phyloP scores from a whole-genome alignment of 1,140 invertebrate species.

The Bradysia coprophila region DNA sequence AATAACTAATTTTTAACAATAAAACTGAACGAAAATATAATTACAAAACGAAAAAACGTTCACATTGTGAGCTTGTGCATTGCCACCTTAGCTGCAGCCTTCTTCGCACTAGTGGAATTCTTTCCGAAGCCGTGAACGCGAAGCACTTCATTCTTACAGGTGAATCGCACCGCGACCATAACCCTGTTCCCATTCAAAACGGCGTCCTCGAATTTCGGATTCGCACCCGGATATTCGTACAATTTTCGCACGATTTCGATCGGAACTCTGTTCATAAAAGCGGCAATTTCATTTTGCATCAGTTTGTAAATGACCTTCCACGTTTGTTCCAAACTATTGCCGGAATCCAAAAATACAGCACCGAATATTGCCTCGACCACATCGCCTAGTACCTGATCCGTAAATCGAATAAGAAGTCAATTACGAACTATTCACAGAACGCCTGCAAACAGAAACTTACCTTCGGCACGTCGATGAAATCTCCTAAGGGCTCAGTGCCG shows the following conservation, averaged over 20 bases:
- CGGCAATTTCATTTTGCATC: conserved; percentile 51
- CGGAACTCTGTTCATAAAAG: conserved; percentile 67
- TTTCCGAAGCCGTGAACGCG: conserved; percentile 46
- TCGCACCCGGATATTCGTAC: conserved; percentile 45
- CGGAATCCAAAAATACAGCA: conserved; percentile 79
- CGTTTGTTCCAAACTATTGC: conserved; percentile 51
- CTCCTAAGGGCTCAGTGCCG: conserved; percentile 30
- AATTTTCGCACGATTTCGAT: conserved; percentile 76
- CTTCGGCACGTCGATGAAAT: conserved; percentile 81
- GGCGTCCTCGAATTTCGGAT: conserved; percentile 29
- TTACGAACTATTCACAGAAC: too few species aligned
- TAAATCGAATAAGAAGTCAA: too few species aligned
- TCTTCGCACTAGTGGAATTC: conserved; percentile 46
- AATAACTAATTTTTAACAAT: too few species aligned
- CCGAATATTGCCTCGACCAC: conserved; percentile 85
- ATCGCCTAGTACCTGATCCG: conserved; percentile 82
- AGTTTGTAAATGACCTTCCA: conserved; percentile 68
- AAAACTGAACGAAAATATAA: too few species aligned
- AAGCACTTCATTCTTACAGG: conserved; percentile 29
- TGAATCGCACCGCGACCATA: conserved; percentile 41
- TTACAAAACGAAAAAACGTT: too few species aligned
- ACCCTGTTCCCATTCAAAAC: conserved; percentile 21
- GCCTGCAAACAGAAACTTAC: too few species aligned
- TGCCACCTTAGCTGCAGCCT: conserved; percentile 55
- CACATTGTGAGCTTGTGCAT: conserved; percentile 26